Base-by-base conservation (phyloP, 2,888 invertebrate species). In the Lepidochrysops patricia region DNA sequence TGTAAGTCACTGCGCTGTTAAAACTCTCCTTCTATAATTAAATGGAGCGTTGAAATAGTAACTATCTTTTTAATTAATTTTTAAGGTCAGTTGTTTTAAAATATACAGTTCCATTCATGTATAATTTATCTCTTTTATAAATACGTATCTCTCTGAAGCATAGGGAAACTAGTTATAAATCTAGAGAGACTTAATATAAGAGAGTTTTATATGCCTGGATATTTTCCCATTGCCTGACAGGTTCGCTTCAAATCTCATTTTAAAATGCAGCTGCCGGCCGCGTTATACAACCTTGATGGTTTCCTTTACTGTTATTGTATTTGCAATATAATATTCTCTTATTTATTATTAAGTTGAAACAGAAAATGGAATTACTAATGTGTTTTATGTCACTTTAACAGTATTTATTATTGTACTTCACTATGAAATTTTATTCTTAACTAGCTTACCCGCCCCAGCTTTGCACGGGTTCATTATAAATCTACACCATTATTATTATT, bases 71-170 rank as follows among this genome's bases (percentile, higher is more conserved):
- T 32, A 29, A 32, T 54, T 19, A 54, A 32, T 15, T 29, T 54
- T 29, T 32, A 29, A 19, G 12, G 32, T 29, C 29, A 29, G 54
- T 29, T 29, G 7, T 13, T 12, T 19, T 15, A 54, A 15, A 52
- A 52, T 15, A 29, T 13, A 13, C 52, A 2, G 54, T 19, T 27
- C 19, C 1, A 12, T 32, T 54, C 19, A 19, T 4, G 32, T 64
- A 61, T 62, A 65, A 65, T 54, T 61, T 61, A 62, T 63, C 52
- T 60, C 63, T 67, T 66, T 66, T 63, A 60, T 62, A 63, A 65
- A 64, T 43, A 6, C n/a, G n/a, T 15, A 37, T 37, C 15, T 37
- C 4, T 29, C 29, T 34, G n/a, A 34, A n/a, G n/a, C n/a, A n/a
- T 4, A 12, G 9, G 4, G 43, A 43, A 23, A 43, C 43, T 43